A percentile compares a stretch with the other conserved stretches of the same genome.
phyloP scores from a whole-genome alignment of 2,888 invertebrate genomes.

The Corbicula japonica region DNA sequence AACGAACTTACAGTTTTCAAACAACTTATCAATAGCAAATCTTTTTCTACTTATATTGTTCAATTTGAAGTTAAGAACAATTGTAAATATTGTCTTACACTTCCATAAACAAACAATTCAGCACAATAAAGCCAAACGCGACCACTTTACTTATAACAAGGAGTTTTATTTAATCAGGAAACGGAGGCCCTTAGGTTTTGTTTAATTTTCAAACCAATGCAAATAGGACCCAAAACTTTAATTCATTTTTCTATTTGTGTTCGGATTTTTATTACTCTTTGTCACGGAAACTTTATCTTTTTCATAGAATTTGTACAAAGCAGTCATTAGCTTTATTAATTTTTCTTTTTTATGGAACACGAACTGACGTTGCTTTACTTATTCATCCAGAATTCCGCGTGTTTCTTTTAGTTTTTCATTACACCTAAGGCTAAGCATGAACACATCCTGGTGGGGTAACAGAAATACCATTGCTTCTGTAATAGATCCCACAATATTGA shows the following conservation, averaged over 20 bases:
- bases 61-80: conserved; percentile 25
- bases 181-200: not conserved
- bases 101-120: conserved; percentile 21
- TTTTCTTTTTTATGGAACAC: not conserved
- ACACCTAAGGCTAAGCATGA: no score
- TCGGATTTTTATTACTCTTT: not conserved
- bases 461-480: no score
- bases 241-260: not conserved
- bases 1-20: not conserved
- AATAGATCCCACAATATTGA: no score
- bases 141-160: conserved; percentile 5
- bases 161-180: conserved; percentile 9
- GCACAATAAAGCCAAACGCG: conserved; percentile 18
- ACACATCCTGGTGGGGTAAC: no score
- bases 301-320: not conserved
- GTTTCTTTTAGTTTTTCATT: no score
- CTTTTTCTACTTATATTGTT: conserved; percentile 14
- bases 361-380: not conserved
- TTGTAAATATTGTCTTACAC: conserved; percentile 29
- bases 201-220: not conserved
- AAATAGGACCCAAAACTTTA: not conserved
- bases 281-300: not conserved
- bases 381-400: no score
- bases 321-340: not conserved
- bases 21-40: not conserved